Conservation (phyloP, 2,888 invertebrate genomes). For the Catocala nupta region DNA sequence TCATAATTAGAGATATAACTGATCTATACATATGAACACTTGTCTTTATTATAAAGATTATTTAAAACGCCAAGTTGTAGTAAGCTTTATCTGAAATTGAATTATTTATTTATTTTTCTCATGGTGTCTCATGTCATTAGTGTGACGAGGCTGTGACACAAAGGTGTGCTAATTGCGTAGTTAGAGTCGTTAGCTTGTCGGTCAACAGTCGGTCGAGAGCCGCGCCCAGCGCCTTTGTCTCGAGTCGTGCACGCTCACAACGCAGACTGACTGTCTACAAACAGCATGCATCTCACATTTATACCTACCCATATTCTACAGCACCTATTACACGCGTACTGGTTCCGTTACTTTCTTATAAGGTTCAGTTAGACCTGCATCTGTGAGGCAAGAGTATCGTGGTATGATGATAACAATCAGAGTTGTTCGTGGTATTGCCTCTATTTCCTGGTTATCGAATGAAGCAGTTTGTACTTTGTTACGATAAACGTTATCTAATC, state of each 20-base stretch:
- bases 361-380: too few relatives aligned
- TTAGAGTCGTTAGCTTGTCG: constrained; percentile 8
- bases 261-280: constrained; percentile 11
- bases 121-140: not conserved
- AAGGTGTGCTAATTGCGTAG: not conserved
- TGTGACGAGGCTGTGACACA: constrained; percentile 2
- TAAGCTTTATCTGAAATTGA: too few relatives aligned
- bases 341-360: too few relatives aligned
- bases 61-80: too few relatives aligned
- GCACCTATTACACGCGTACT: not conserved
- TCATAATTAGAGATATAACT: too few relatives aligned
- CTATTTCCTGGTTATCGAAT: constrained; percentile 12
- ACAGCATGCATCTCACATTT: not conserved
- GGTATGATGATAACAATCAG: not conserved
- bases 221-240: constrained; percentile 9
- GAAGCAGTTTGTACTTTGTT: constrained; percentile 12
- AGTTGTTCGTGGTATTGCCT: constrained; percentile 7
- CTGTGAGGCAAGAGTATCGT: not conserved
- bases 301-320: not conserved
- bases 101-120: too few relatives aligned
- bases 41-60: too few relatives aligned
- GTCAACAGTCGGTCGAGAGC: constrained; percentile 7
- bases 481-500: constrained; percentile 22
- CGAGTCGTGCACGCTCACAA: not conserved
- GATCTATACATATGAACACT: too few relatives aligned